Evolutionary conservation across 2,797 vertebrate genomes (phyloP).

Genomic region (Morelia viridis): DNA sequence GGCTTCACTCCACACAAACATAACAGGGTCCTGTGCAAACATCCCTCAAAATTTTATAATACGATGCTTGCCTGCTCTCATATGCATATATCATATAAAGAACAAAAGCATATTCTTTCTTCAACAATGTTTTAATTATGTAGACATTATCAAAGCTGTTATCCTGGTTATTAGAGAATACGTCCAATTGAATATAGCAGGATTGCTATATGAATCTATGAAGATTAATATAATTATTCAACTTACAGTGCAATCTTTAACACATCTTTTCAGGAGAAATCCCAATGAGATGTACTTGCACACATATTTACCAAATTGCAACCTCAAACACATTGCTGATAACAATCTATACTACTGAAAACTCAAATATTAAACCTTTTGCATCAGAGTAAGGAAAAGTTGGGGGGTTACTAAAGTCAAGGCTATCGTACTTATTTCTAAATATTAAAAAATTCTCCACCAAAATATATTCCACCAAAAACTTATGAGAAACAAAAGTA

Average conservation of each 20-base stretch:
- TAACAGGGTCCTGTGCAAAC: neutral
- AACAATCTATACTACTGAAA: neutral
- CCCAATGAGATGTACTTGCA: neutral
- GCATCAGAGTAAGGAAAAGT: neutral
- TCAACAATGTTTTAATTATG: neutral
- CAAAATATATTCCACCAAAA: neutral
- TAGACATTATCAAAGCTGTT: neutral
- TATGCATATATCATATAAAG: neutral
- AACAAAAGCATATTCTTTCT: neutral
- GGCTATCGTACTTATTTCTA: neutral
- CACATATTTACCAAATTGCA: neutral
- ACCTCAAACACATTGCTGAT: neutral
- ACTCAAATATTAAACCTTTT: neutral
- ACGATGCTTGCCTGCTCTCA: neutral
- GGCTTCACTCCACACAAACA: neutral
- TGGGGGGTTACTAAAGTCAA: neutral
- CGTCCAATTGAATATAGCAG: neutral
- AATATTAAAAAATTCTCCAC: neutral
- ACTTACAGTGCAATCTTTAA: neutral
- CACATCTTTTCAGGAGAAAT: neutral
- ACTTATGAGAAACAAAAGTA: constrained; percentile 15
- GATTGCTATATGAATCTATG: neutral
- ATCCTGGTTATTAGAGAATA: neutral
- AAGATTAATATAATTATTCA: neutral
- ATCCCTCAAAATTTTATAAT: neutral